These are phyloP conservation scores for Bombus affinis DNA, from an alignment of 1,140 invertebrate species.

Conservation along the genomic window DNA sequence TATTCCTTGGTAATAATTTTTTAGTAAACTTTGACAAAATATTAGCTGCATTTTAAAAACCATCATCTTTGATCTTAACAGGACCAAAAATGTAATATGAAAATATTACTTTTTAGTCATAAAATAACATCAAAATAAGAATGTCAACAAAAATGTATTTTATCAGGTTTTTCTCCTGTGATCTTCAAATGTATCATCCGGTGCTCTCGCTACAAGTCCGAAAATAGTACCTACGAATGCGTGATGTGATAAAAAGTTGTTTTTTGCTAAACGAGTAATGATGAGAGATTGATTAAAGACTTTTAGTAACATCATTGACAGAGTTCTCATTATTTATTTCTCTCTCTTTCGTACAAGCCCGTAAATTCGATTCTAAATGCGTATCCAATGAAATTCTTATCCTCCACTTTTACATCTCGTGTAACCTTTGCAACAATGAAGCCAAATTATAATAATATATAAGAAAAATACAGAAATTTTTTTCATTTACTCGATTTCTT, in stretches of 20 bases:
- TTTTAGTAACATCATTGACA: slow-evolving; percentile 71
- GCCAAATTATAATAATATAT: neutral
- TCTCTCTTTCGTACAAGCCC: slow-evolving; percentile 20
- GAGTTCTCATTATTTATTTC: slow-evolving; percentile 62
- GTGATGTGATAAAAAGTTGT: slow-evolving; percentile 77
- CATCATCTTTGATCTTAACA: too few species aligned
- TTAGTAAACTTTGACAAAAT: too few species aligned
- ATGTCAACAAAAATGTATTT: neutral
- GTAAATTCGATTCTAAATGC: slow-evolving; percentile 11
- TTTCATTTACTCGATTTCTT: neutral
- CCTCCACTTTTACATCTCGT: slow-evolving; percentile 1
- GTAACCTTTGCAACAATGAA: slow-evolving; percentile 2
- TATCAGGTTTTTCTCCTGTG: neutral
- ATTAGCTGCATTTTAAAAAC: too few species aligned
- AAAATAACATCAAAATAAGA: too few species aligned
- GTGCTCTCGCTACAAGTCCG: slow-evolving; percentile 63
- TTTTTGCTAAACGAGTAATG: slow-evolving; percentile 70
- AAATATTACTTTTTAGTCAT: too few species aligned
- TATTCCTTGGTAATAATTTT: too few species aligned
- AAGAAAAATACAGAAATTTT: neutral
- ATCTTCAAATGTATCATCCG: slow-evolving; percentile 10
- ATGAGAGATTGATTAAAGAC: slow-evolving; percentile 74
- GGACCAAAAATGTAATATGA: too few species aligned
- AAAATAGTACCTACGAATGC: slow-evolving; percentile 71
- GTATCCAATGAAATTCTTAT: slow-evolving; percentile 28